These are phyloP conservation scores for Halcyon smyrnensis DNA, from an alignment of 2,797 vertebrate genomes.

Conservation along the genomic window DNA sequence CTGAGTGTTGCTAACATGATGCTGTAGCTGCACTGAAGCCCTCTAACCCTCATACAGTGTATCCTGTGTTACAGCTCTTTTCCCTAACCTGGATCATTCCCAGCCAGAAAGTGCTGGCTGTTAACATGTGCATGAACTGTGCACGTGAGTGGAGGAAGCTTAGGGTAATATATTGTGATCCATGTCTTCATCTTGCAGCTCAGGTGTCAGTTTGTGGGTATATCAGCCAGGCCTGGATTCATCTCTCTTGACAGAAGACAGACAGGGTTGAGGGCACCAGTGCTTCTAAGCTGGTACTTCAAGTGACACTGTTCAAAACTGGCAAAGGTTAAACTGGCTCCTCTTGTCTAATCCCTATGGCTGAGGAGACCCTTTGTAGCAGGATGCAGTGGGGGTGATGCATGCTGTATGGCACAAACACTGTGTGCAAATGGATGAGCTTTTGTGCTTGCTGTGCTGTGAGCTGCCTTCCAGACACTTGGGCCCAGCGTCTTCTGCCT, in stretches of 20 bases:
- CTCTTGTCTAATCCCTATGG: rapidly evolving
- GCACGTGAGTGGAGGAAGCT: not conserved
- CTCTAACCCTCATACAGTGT: constrained; percentile 43
- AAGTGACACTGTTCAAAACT: not conserved
- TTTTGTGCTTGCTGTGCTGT: not conserved
- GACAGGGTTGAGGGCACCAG: not conserved
- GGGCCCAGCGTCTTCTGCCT: not conserved
- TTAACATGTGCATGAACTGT: constrained; percentile 50
- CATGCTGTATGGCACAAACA: not conserved
- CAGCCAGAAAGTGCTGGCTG: not conserved
- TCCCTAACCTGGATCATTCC: not conserved
- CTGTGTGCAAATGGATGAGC: not conserved
- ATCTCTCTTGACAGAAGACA: not conserved
- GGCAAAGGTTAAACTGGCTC: not conserved
- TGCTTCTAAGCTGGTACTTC: not conserved
- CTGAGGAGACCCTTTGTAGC: not conserved
- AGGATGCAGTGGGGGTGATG: not conserved
- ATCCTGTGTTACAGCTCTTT: constrained; percentile 38
- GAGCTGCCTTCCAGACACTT: constrained; percentile 22
- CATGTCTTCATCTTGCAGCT: not conserved
- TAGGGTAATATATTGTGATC: not conserved
- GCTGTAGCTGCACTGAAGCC: constrained; percentile 51
- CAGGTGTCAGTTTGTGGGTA: not conserved
- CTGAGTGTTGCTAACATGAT: constrained; percentile 65
- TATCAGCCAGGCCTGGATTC: not conserved